phyloP scores from a whole-genome alignment of 2,888 invertebrate species.

The Andrena camellia region DNA sequence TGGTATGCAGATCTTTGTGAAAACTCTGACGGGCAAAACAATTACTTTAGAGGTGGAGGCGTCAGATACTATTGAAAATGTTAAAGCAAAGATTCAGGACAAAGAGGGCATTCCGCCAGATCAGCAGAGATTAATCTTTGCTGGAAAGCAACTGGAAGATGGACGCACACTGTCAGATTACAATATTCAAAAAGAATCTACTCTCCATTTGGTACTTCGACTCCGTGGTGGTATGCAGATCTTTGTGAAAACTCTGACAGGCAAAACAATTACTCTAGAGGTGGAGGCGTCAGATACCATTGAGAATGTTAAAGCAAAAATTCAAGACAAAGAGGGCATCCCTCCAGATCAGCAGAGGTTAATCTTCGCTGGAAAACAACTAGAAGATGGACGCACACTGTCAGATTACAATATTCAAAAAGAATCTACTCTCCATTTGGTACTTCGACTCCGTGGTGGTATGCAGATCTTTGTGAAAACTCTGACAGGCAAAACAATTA shows the following conservation, averaged over 20 bases:
- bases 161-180: constrained; percentile 75
- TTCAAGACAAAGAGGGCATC: constrained; percentile 72
- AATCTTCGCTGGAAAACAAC: constrained; percentile 75
- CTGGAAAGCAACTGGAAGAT: constrained; percentile 76
- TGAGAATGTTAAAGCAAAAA: constrained; percentile 67
- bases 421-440: constrained; percentile 73
- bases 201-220: constrained; percentile 72
- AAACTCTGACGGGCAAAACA: constrained; percentile 70
- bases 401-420: constrained; percentile 77
- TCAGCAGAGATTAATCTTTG: constrained; percentile 76
- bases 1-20: constrained; percentile 73
- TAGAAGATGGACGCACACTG: constrained; percentile 72
- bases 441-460: constrained; percentile 71
- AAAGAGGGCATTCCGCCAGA: constrained; percentile 77
- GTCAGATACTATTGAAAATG: constrained; percentile 75
- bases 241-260: constrained; percentile 65
- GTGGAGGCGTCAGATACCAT: constrained; percentile 67
- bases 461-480: constrained; percentile 78
- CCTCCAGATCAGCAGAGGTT: constrained; percentile 75
- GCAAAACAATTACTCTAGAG: constrained; percentile 68
- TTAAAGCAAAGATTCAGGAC: constrained; percentile 76
- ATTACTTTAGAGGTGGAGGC: constrained; percentile 77
- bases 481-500: constrained; percentile 74
- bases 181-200: constrained; percentile 77
- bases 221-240: constrained; percentile 74